phyloP scores from a whole-genome alignment of 2,888 invertebrate genomes.

The Oscheius sp. region DNA sequence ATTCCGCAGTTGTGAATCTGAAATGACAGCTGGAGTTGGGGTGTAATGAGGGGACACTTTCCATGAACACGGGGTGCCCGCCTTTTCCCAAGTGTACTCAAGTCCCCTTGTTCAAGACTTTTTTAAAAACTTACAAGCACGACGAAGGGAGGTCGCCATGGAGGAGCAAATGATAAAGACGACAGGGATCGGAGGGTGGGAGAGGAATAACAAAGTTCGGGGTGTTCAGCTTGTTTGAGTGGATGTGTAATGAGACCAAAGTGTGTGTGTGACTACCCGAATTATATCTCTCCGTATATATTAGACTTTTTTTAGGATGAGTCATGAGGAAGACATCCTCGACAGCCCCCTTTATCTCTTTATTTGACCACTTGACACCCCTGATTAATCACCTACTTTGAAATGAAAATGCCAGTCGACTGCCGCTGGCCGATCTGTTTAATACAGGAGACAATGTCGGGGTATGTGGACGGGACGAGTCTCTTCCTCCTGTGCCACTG shows the following conservation, averaged over 20 bases:
- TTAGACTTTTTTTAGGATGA: background rate
- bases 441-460: conserved; percentile 50
- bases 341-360: no score
- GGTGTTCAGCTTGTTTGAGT: no score
- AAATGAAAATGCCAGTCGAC: conserved; percentile 45
- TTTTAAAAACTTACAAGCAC: background rate
- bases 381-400: conserved; percentile 26
- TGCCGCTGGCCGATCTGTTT: conserved; percentile 46
- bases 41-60: no score
- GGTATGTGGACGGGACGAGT: conserved; percentile 44
- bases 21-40: conserved; percentile 3
- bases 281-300: background rate
- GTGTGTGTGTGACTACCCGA: background rate
- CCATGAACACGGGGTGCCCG: no score
- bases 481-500: conserved; percentile 19
- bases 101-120: background rate
- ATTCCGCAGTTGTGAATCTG: conserved; percentile 28
- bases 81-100: no score
- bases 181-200: no score
- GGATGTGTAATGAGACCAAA: no score
- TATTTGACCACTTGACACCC: background rate
- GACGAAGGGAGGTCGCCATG: background rate
- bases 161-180: no score
- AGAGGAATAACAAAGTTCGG: no score
- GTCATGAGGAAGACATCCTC: background rate